Percentiles rank a stretch among this genome's conserved stretches.
Evolutionary conservation across 2,888 invertebrate genomes (phyloP).

Genomic region (Rosalia funebris): DNA sequence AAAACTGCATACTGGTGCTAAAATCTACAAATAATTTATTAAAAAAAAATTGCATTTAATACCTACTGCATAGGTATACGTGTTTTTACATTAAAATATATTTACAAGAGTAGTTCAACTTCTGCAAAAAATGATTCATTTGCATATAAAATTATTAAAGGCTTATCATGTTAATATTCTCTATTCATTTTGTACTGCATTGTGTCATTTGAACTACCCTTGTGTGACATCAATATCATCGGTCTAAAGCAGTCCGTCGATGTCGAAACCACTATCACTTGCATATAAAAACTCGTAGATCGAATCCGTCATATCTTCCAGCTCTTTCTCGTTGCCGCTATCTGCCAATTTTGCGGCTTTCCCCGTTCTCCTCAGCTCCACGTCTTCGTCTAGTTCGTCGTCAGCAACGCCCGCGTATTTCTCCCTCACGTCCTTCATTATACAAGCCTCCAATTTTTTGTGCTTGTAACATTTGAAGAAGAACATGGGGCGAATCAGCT

Average conservation of each 20-base stretch:
- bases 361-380: conserved; percentile 66
- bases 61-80: background rate
- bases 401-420: conserved; percentile 68
- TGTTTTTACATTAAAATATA: too few relatives aligned
- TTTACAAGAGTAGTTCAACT: too few relatives aligned
- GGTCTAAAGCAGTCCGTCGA: conserved; percentile 63
- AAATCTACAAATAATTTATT: conserved; percentile 17
- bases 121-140: too few relatives aligned
- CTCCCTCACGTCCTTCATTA: conserved; percentile 77
- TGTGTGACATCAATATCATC: background rate
- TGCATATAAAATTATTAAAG: too few relatives aligned
- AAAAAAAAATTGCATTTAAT: conserved; percentile 9
- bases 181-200: too few relatives aligned
- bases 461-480: conserved; percentile 81
- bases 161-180: too few relatives aligned
- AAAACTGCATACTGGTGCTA: conserved; percentile 12
- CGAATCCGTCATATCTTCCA: conserved; percentile 70
- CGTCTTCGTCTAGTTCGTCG: conserved; percentile 67
- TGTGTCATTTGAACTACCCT: background rate
- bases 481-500: conserved; percentile 75
- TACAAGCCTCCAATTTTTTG: conserved; percentile 77
- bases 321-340: conserved; percentile 61
- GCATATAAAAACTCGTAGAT: conserved; percentile 74
- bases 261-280: conserved; percentile 67
- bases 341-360: conserved; percentile 65